phyloP scores from a whole-genome alignment of 2,888 invertebrate species.

The Drosophila rellima region DNA sequence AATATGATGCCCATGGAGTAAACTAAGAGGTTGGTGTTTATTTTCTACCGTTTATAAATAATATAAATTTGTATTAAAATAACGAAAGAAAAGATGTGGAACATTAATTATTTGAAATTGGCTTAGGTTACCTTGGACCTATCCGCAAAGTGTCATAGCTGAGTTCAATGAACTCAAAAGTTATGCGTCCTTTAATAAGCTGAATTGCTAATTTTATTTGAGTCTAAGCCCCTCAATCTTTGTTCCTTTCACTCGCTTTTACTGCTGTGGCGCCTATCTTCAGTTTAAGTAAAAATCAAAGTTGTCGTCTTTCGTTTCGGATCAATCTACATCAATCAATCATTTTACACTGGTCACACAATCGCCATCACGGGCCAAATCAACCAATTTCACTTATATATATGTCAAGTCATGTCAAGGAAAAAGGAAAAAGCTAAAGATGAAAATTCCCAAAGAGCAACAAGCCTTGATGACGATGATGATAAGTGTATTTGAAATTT shows the following conservation, averaged over 20 bases:
- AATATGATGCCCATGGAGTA: constrained; percentile 11
- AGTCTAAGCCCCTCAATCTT: constrained; percentile 5
- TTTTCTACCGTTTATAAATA: background rate
- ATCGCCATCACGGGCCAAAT: constrained; percentile 40
- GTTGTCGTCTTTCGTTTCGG: constrained; percentile 45
- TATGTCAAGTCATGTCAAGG: constrained; percentile 57
- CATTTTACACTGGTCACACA: constrained; percentile 53
- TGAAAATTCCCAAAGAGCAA: constrained; percentile 19
- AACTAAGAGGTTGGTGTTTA: too few relatives aligned
- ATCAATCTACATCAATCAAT: constrained; percentile 71
- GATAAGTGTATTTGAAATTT: constrained; percentile 64
- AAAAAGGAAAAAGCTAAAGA: constrained; percentile 20
- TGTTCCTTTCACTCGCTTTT: background rate
- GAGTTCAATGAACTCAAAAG: constrained; percentile 42
- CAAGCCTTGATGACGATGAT: constrained; percentile 32
- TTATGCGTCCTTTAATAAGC: constrained; percentile 3
- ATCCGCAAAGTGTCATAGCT: background rate
- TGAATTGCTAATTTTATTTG: constrained; percentile 24
- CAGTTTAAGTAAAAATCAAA: constrained; percentile 70
- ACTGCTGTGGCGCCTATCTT: background rate
- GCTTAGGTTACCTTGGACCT: background rate
- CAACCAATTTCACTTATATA: constrained; percentile 64
- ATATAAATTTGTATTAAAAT: background rate
- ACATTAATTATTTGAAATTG: background rate
- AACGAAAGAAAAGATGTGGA: background rate